phyloP scores from a whole-genome alignment of 2,113 vertebrate species.

The Terrapene triunguis region DNA sequence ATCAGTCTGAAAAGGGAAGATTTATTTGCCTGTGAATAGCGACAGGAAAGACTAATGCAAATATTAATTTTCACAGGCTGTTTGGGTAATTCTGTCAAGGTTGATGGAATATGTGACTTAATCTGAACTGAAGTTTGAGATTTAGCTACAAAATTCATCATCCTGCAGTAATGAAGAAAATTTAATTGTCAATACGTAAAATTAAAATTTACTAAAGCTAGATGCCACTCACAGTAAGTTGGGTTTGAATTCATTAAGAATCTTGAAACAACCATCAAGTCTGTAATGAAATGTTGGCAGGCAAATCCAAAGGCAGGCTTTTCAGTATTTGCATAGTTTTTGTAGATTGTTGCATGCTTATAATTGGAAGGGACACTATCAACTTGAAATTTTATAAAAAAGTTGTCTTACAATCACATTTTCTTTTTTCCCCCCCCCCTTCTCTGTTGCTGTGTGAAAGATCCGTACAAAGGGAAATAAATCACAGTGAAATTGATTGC shows the following conservation, averaged over 20 bases:
- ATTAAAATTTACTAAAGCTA: background rate
- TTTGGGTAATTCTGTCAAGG: slow-evolving; percentile 20
- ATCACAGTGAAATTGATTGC: background rate
- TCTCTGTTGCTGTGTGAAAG: background rate
- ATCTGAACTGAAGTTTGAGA: background rate
- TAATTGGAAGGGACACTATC: background rate
- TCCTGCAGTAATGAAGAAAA: slow-evolving; percentile 9
- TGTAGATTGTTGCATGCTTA: background rate
- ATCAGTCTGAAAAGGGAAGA: background rate
- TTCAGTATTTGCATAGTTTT: background rate
- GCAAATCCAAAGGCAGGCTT: background rate
- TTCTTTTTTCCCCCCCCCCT: background rate
- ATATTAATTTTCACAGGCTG: background rate
- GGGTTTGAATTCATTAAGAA: slow-evolving; percentile 58
- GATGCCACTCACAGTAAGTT: background rate
- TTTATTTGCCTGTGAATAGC: background rate
- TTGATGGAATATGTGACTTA: slow-evolving; percentile 23
- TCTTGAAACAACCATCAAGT: slow-evolving; percentile 5
- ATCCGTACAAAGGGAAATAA: background rate
- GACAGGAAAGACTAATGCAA: background rate
- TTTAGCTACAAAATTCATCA: slow-evolving; percentile 39
- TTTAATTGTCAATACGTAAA: slow-evolving; percentile 18
- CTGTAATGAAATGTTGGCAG: slow-evolving; percentile 15
- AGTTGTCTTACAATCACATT: background rate
- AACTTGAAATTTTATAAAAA: background rate